Conservation (phyloP, 2,797 vertebrate genomes). For the Erpetoichthys calabaricus region DNA sequence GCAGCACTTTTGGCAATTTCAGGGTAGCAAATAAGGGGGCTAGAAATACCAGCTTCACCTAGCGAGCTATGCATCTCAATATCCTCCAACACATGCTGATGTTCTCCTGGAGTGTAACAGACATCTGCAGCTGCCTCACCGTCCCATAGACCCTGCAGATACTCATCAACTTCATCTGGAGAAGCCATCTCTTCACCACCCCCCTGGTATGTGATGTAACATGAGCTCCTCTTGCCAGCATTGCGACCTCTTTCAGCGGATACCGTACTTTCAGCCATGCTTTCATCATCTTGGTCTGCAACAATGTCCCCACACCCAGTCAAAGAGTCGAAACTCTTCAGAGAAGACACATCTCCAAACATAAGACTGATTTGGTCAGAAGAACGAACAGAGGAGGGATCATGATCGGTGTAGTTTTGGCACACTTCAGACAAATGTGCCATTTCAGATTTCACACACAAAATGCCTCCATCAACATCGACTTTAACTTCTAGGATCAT, state of each 20-base stretch:
- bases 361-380: constrained; percentile 63
- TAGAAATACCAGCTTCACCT: constrained; percentile 24
- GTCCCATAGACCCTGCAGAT: constrained; percentile 56
- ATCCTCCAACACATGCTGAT: constrained; percentile 25
- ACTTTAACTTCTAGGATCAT: constrained; percentile 10
- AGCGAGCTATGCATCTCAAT: constrained; percentile 27
- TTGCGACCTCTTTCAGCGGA: constrained; percentile 72
- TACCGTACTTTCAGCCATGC: constrained; percentile 68
- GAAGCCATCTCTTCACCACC: constrained; percentile 96
- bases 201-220: constrained; percentile 87
- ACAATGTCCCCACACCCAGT: constrained; percentile 94
- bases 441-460: constrained; percentile 30
- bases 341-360: constrained; percentile 74
- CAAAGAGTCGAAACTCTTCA: constrained; percentile 94
- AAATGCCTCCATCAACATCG: constrained; percentile 24
- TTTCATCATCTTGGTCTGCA: constrained; percentile 86
- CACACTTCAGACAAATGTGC: constrained; percentile 34
- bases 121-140: constrained; percentile 34
- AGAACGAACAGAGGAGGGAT: constrained; percentile 32
- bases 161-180: constrained; percentile 69
- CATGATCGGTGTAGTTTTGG: constrained; percentile 25
- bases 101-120: constrained; percentile 39
- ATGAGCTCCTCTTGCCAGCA: constrained; percentile 71
- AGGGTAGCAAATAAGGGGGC: constrained; percentile 39
- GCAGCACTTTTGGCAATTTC: constrained; percentile 36